Evolutionary conservation across 2,888 invertebrate species (phyloP).

Genomic region (Hartigia nigra): DNA sequence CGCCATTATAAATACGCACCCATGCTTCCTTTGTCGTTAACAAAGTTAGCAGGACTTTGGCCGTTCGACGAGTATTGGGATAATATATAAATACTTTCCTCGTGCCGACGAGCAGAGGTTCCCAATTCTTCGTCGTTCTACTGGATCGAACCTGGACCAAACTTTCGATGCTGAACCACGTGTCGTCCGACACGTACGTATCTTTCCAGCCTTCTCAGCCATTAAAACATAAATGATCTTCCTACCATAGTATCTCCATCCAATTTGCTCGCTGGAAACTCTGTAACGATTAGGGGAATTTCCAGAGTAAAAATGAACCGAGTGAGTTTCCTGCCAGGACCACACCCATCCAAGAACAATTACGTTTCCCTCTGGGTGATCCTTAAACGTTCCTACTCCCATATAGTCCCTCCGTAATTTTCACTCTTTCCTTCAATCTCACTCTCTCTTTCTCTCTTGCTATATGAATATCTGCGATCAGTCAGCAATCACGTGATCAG

Average conservation of each 20-base stretch:
- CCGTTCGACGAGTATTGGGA: background rate
- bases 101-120: background rate
- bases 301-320: background rate
- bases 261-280: background rate
- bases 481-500: conserved; percentile 17
- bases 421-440: background rate
- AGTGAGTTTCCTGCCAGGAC: background rate
- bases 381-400: background rate
- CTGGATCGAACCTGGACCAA: background rate
- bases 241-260: background rate
- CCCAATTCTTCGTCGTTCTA: background rate
- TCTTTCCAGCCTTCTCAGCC: background rate
- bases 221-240: background rate
- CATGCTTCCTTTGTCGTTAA: background rate
- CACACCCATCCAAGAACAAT: background rate
- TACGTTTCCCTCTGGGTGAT: background rate
- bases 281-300: background rate
- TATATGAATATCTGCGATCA: conserved; percentile 4
- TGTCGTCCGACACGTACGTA: background rate
- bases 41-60: background rate
- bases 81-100: background rate
- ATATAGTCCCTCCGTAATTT: background rate
- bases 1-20: background rate
- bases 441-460: background rate
- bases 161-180: background rate